Conservation (phyloP, 1,140 invertebrate genomes). For the Mamestra configurata region DNA sequence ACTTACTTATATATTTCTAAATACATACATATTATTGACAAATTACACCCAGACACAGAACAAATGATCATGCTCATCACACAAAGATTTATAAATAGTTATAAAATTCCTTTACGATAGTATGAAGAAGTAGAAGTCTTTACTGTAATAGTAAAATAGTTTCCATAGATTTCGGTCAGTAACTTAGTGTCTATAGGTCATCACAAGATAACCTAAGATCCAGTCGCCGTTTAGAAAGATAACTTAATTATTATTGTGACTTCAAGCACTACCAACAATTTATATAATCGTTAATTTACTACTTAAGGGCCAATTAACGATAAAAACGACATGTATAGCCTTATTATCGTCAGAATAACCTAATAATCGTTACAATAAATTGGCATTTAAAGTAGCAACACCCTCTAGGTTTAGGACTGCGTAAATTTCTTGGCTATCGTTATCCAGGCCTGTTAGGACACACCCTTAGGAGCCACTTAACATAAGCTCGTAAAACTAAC, state of each 20-base stretch:
- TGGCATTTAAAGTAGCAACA: constrained; percentile 19
- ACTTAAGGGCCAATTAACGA: background rate
- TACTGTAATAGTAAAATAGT: background rate
- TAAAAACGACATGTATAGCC: background rate
- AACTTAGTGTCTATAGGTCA: background rate
- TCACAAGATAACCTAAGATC: constrained; percentile 3
- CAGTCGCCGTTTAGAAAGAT: background rate
- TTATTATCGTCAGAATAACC: constrained; percentile 16
- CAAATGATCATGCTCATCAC: too few species aligned
- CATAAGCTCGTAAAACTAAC: constrained; percentile 14
- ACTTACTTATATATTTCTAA: too few species aligned
- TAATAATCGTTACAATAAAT: constrained; percentile 28
- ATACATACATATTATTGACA: too few species aligned
- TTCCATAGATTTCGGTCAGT: background rate
- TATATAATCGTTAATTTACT: constrained; percentile 17
- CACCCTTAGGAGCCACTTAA: constrained; percentile 30
- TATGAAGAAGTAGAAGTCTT: too few species aligned
- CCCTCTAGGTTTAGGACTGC: background rate
- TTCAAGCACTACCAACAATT: background rate
- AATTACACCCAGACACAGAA: too few species aligned
- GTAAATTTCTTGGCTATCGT: background rate
- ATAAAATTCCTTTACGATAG: too few species aligned
- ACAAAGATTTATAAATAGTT: too few species aligned
- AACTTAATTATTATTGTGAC: constrained; percentile 27
- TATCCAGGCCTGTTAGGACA: background rate